These are phyloP conservation scores for Amphiprion ocellaris DNA, from an alignment of 2,113 vertebrate species.

Conservation along the genomic window DNA sequence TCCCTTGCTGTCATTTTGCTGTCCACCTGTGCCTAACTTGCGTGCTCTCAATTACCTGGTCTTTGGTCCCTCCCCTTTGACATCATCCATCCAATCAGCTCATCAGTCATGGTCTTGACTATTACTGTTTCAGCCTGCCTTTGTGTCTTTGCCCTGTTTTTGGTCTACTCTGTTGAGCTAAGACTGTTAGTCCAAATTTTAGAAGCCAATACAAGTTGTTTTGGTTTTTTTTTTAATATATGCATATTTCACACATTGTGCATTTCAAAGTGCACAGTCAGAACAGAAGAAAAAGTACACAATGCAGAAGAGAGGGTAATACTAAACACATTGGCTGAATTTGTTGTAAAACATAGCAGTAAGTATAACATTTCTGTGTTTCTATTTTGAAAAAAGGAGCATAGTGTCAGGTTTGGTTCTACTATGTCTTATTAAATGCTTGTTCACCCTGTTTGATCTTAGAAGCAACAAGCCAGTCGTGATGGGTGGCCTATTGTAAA, in stretches of 20 bases:
- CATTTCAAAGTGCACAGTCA: constrained; percentile 16
- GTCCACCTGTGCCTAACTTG: no score
- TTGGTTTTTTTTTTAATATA: no score
- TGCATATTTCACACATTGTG: background rate
- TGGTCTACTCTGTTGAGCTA: no score
- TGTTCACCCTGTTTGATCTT: background rate
- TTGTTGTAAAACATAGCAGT: background rate
- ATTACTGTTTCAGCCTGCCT: no score
- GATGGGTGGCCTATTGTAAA: background rate
- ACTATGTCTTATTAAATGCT: background rate
- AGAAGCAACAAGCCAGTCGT: background rate
- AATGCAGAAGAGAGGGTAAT: background rate
- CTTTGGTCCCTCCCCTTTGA: no score
- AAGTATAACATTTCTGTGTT: background rate
- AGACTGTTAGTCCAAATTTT: no score
- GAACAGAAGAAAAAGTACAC: background rate
- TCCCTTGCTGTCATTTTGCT: no score
- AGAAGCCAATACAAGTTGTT: no score
- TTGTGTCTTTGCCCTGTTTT: no score
- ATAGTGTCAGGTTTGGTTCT: background rate
- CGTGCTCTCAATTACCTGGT: no score
- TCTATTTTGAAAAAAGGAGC: constrained; percentile 1
- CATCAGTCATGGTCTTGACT: no score
- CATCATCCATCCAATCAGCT: no score
- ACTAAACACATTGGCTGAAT: background rate